Evolutionary conservation across 2,113 vertebrate species (phyloP), one percentile per base, ranked within the genome.

Genomic region (Centropus bengalensis): DNA sequence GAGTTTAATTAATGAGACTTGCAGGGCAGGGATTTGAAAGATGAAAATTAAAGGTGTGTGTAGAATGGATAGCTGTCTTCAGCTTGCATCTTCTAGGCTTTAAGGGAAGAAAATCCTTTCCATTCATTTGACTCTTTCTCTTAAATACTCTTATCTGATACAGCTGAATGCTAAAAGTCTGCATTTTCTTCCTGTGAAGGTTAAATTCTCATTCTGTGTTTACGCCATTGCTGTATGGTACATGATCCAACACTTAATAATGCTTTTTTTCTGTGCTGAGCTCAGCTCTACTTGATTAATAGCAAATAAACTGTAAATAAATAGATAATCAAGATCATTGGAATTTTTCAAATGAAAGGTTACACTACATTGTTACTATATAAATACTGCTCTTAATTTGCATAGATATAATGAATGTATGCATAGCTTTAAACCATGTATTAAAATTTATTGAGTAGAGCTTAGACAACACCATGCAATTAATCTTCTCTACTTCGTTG

Each of bases 401-500:
- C 88, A 63, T 32, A 16, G 71, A 23, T 80, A 27, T 60, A 89
- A 89, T 62, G 71, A 93, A 66, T 59, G 52, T 5, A 30, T 60
- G 75, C 60, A 23, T 49, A 75, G 89, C 82, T 96, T 90, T 88
- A 88, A 94, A 85, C n/a, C 45, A 56, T 36, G 77, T 59, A 64
- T 84, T 95, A 87, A 79, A 95, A 88, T 58, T 10, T 68, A 73
- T 14, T 60, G 87, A 87, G 77, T 14, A 28, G 81, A 82, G 78
- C 85, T 96, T 76, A 89, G 82, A 73, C 47, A 87, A 8, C n/a
- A 16, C 67, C 30, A 0, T 91, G 87, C 82, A 91, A 89, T 94
- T 96, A 91, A 94, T 88, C 88, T 56, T 82, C 76, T 92, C 68
- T 79, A 3, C 92, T 96, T 54, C 32, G 45, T 68, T 56, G 93